Evolutionary conservation across 1,140 invertebrate genomes (phyloP), one percentile per base, ranked within the genome.

Genomic region (Onthophagus taurus): DNA sequence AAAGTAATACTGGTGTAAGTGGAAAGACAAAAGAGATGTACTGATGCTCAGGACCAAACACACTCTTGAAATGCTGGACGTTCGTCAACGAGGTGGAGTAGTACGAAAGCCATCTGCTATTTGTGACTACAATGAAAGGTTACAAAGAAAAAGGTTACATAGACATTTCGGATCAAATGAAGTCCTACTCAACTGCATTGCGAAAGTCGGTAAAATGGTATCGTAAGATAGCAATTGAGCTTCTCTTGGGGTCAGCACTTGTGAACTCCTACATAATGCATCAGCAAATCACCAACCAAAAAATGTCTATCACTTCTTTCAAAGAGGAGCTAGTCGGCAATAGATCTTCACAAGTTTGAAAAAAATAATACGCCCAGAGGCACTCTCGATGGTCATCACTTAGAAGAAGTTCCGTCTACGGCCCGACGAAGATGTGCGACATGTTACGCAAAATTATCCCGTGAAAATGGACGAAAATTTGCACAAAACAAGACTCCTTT

Each of bases 241-340:
- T 34, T 13, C 31, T 34, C 26, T 12, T 29, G 13, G 26, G 26
- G 11, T 29, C 26, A 9, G 13, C 26, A n/a, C 11, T 29, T 29
- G 26, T 29, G 26, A 29, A 29, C 64, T 61, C 52, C 65, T 59
- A 13, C 7, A 14, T 13, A 11, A 9, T 14, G 8, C 7, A 1
- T 2, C 6, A 17, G 12, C 38, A 7, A 7, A n/a, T 26, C n/a
- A 26, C 23, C 23, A 7, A 6, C 23, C 6, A n/a, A n/a, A n/a
- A 26, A 7, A 26, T 7, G n/a, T 7, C 23, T 7, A n/a, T 26
- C n/a, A 7, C 23, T n/a, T n/a, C 17, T 35, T 9, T 17, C 33
- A 9, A 17, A 13, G 18, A 35, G 13, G 33, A 35, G 17, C 11
- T n/a, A n/a, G n/a, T n/a, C n/a, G n/a, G n/a, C n/a, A n/a, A n/a